phyloP scores from a whole-genome alignment of 2,797 vertebrate genomes.

The Gymnodraco acuticeps region DNA sequence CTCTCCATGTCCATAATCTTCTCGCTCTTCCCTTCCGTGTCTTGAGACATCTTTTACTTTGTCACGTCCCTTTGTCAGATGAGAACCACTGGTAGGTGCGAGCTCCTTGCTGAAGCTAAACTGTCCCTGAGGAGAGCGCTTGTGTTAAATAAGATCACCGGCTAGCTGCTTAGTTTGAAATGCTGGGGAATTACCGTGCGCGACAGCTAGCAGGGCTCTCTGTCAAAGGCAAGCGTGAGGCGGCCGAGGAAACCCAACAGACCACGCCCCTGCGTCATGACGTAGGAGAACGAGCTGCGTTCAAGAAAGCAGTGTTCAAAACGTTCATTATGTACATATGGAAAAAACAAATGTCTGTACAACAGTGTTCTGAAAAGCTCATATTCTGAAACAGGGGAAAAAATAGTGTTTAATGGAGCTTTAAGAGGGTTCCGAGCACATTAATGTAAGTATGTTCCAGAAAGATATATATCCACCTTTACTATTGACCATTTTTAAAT shows the following conservation, averaged over 20 bases:
- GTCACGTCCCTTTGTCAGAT: conserved; percentile 14
- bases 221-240: conserved; percentile 52
- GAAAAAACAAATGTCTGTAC: too few species aligned
- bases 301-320: conserved; percentile 42
- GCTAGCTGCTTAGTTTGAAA: conserved; percentile 3
- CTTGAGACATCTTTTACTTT: conserved; percentile 84
- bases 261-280: conserved; percentile 43
- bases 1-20: conserved; percentile 93
- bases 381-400: too few species aligned
- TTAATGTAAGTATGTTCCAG: too few species aligned
- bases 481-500: too few species aligned
- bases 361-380: too few species aligned
- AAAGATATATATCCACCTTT: too few species aligned
- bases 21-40: conserved; percentile 80
- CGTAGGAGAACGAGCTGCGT: background rate
- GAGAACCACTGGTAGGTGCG: background rate
- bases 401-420: too few species aligned
- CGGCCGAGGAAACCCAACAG: conserved; percentile 1
- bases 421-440: too few species aligned
- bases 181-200: background rate
- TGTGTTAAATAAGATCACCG: conserved; percentile 1
- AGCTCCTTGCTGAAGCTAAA: background rate
- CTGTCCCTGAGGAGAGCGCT: conserved; percentile 1
- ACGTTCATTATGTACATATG: too few species aligned
- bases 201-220: conserved; percentile 18